Base-by-base conservation (phyloP, 2,113 vertebrate genomes). In the Cavia aperea region DNA sequence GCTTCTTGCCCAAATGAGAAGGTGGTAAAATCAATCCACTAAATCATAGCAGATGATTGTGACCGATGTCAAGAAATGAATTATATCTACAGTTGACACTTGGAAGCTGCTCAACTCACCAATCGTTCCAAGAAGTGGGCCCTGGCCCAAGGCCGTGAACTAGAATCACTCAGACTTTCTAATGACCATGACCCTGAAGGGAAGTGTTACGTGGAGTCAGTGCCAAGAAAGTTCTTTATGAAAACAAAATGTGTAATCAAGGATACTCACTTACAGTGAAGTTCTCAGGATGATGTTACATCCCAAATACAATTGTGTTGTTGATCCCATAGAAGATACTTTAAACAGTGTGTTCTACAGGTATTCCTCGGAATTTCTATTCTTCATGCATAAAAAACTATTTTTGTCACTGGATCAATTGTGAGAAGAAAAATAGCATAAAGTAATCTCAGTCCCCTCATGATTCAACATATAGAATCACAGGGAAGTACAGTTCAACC, bases 61-160 rank as follows among this genome's bases (percentile, higher is more conserved):
- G 77, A 93, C 54, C 79, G 81, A 88, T 66, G 73, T 62, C 31
- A 78, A 89, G 60, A 21, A 58, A 16, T 93, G 82, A 75, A 75
- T 92, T 86, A 88, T 92, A 93, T 36, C 26, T 65, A 39, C 31
- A 56, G 5, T n/a, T 77, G 68, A 77, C 63, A 92, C 46, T 86
- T 94, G 93, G 90, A 95, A 84, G 60, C 31, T 49, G 33, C 39
- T 95, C 68, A 92, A 29, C 24, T 86, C 83, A 86, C 87, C 62
- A n/a, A 94, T 93, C 60, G 94, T 75, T 96, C 49, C 3, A 88
- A 93, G 79, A 93, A 95, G 81, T 91, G 60, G 86, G 75, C 36
- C 49, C 54, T 51, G n/a, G 89, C 77, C 78, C 90, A 90, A 81
- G 86, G 68, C 66, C 36, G 5, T 63, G 70, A 90, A 49, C 82